Conservation (phyloP, 2,797 vertebrate species). For the Clarias fuscus region DNA sequence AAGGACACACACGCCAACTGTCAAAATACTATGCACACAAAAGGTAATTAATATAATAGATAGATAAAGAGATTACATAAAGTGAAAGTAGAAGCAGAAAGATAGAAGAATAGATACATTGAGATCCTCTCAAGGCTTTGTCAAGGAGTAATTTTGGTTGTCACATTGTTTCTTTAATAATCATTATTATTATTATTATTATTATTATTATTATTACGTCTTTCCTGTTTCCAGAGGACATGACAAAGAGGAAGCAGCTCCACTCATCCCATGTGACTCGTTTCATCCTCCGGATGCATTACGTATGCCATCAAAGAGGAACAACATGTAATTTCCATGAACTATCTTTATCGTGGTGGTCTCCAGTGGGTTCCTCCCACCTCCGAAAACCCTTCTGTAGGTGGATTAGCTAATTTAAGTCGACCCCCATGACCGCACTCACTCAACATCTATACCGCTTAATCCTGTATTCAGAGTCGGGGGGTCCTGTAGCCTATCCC, state of each 20-base stretch:
- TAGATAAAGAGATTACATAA: not conserved
- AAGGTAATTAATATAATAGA: not conserved
- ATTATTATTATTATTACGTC: not conserved
- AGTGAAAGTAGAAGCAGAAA: not conserved
- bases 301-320: not conserved
- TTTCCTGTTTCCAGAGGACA: not conserved
- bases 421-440: not conserved
- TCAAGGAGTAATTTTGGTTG: not conserved
- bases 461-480: too few relatives aligned
- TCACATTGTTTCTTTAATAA: too few relatives aligned
- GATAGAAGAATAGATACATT: not conserved
- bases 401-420: not conserved
- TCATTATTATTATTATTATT: too few relatives aligned
- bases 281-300: not conserved
- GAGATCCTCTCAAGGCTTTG: not conserved
- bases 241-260: not conserved
- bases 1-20: not conserved
- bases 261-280: not conserved
- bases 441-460: too few relatives aligned
- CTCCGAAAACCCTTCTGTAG: not conserved
- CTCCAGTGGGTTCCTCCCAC: not conserved
- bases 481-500: too few relatives aligned
- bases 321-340: not conserved
- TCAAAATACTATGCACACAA: not conserved
- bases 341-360: not conserved